These are phyloP conservation scores for Ctenopoma multispine DNA, from an alignment of 2,797 vertebrate species.

Conservation along the genomic window DNA sequence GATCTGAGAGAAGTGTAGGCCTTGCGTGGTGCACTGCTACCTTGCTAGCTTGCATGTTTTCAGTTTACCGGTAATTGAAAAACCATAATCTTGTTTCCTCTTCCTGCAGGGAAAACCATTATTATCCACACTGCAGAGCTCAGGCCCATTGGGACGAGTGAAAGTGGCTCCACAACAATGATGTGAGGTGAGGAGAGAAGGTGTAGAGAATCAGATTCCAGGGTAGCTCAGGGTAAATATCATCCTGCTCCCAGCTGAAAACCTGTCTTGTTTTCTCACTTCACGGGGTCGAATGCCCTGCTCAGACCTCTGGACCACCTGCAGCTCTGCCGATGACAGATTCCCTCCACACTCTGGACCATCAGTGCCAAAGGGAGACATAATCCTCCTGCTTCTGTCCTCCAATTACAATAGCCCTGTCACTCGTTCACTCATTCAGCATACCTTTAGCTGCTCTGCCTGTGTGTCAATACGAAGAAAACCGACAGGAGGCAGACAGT, in stretches of 20 bases:
- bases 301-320: slow-evolving; percentile 76
- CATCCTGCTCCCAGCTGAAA: slow-evolving; percentile 61
- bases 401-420: slow-evolving; percentile 66
- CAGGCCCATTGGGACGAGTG: slow-evolving; percentile 57
- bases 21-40: slow-evolving; percentile 9
- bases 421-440: slow-evolving; percentile 73
- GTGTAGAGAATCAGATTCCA: slow-evolving; percentile 73
- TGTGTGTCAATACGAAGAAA: slow-evolving; percentile 65
- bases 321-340: slow-evolving; percentile 77
- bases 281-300: slow-evolving; percentile 54
- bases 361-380: slow-evolving; percentile 63
- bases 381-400: slow-evolving; percentile 76
- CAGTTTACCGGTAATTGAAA: slow-evolving; percentile 54
- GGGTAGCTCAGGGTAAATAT: slow-evolving; percentile 67
- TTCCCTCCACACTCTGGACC: slow-evolving; percentile 70
- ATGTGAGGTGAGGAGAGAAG: slow-evolving; percentile 65
- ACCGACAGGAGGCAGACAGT: slow-evolving; percentile 66
- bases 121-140: slow-evolving; percentile 55
- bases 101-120: slow-evolving; percentile 50
- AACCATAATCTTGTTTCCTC: slow-evolving; percentile 63
- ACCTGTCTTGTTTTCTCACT: slow-evolving; percentile 70
- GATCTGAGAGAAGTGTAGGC: slow-evolving; percentile 34
- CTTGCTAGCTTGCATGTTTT: slow-evolving; percentile 35
- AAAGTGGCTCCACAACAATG: slow-evolving; percentile 59
- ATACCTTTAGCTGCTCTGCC: slow-evolving; percentile 65